Evolutionary conservation across 1,140 invertebrate genomes (phyloP), one percentile per base, ranked within the genome.

Genomic region (Onthophagus taurus): DNA sequence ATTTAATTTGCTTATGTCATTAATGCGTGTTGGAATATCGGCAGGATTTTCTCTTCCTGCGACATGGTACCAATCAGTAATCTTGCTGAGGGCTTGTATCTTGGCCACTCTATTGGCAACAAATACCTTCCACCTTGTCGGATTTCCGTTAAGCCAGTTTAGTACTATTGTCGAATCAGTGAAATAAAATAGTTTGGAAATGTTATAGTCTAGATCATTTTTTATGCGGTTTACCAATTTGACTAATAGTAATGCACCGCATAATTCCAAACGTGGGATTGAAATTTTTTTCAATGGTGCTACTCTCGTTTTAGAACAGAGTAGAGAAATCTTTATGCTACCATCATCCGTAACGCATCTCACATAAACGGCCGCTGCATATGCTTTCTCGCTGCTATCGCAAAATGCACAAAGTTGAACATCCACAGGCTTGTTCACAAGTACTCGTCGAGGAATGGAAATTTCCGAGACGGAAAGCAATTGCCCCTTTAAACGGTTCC

Each of bases 201-300:
- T n/a, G n/a, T n/a, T n/a, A n/a, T n/a, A n/a, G n/a, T n/a, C n/a
- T n/a, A n/a, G n/a, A n/a, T n/a, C n/a, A n/a, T n/a, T n/a, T n/a
- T n/a, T n/a, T n/a, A n/a, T n/a, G n/a, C n/a, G n/a, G n/a, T n/a
- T n/a, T n/a, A n/a, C n/a, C n/a, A n/a, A n/a, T n/a, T n/a, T n/a
- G n/a, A n/a, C n/a, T n/a, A n/a, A n/a, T n/a, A 41, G 8, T 17
- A 41, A 6, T 6, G 23, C 37, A 24, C n/a, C 20, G 11, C n/a
- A 24, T 26, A 41, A 24, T 38, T 38, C 36, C 21, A 38, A 14
- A 9, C 36, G 8, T 21, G 36, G 36, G 7, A 38, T 12, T n/a
- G 16, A n/a, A 19, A 38, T 16, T 13, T n/a, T 11, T 16, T 68
- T 68, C 0, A 66, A 26, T 29, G 68, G 67, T 18, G 67, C 57